Evolutionary conservation across 2,113 vertebrate species (phyloP).

Genomic region (Poecile atricapillus): DNA sequence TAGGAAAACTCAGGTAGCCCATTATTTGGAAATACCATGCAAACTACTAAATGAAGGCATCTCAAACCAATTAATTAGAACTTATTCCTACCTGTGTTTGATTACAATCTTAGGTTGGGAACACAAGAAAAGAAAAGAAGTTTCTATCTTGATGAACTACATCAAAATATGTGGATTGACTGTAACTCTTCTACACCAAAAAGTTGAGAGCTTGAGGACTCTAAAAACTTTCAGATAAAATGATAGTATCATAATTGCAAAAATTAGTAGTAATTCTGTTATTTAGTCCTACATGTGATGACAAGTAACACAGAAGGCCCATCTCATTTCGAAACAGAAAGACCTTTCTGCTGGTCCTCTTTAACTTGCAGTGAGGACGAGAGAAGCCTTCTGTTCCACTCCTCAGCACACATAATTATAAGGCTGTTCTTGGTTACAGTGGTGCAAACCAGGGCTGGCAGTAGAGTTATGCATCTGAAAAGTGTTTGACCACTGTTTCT

Average conservation of each 20-base stretch:
- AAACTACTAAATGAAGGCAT: not conserved
- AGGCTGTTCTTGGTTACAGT: not conserved
- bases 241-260: not conserved
- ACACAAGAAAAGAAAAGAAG: not conserved
- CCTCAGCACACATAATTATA: not conserved
- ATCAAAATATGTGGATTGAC: not conserved
- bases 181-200: not conserved
- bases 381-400: not conserved
- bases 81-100: not conserved
- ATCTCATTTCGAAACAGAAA: not conserved
- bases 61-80: not conserved
- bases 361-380: not conserved
- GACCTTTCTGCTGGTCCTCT: not conserved
- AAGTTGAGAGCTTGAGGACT: not conserved
- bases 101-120: not conserved
- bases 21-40: not conserved
- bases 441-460: not conserved
- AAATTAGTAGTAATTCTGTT: not conserved
- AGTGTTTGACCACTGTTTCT: not conserved
- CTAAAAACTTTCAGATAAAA: not conserved
- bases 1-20: not conserved
- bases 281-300: not conserved
- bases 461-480: not conserved
- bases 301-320: not conserved
- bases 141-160: not conserved